These are phyloP conservation scores for Bradypodion ventrale DNA, from an alignment of 2,797 vertebrate species.

Conservation along the genomic window DNA sequence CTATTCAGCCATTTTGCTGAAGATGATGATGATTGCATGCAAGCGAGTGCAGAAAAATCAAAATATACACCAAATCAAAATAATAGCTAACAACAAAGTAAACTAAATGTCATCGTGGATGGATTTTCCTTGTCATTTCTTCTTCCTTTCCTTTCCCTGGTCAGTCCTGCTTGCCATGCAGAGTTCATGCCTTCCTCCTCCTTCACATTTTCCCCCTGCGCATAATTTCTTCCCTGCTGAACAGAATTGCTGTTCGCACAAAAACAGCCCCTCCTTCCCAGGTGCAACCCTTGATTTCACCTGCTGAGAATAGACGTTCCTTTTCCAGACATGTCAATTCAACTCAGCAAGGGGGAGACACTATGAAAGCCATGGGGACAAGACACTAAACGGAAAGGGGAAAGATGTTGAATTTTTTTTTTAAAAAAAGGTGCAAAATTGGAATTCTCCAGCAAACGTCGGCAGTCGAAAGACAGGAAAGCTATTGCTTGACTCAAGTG, in stretches of 20 bases:
- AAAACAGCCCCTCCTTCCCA: slow-evolving; percentile 19
- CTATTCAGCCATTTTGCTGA: too few species aligned
- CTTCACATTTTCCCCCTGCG: neutral
- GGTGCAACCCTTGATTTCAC: neutral
- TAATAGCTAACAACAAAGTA: too few species aligned
- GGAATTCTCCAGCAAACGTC: neutral
- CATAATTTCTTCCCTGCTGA: slow-evolving; percentile 4
- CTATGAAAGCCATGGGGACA: slow-evolving; percentile 23
- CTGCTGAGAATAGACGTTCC: neutral
- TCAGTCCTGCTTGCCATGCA: neutral
- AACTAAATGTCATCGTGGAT: neutral
- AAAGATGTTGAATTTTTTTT: neutral
- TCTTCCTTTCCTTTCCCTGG: neutral
- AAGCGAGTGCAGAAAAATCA: too few species aligned
- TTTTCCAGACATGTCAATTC: slow-evolving; percentile 35
- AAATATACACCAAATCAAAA: too few species aligned
- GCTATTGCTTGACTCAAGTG: neutral
- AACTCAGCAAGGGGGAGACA: slow-evolving; percentile 7
- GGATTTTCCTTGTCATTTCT: neutral
- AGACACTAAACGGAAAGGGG: neutral
- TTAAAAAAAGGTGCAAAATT: neutral
- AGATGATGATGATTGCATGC: too few species aligned
- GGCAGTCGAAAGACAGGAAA: neutral
- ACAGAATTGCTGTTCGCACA: slow-evolving; percentile 28
- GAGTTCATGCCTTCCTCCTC: neutral